Conservation (phyloP, 2,113 vertebrate species). For the Lathamus discolor region DNA sequence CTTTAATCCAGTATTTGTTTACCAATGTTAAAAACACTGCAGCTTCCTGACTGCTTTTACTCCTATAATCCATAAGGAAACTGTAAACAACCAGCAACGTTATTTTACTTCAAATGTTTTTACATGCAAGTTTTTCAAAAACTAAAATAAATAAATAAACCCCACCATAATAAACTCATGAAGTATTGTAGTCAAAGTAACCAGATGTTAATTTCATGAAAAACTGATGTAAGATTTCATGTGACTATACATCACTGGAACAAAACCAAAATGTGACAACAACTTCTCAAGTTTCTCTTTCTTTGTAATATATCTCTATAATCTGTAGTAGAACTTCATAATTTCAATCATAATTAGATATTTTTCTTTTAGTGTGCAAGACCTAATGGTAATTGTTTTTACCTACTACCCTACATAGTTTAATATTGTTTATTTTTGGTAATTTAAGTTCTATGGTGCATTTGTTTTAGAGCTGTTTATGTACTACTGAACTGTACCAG, state of each 20-base stretch:
- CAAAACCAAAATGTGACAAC: conserved; percentile 78
- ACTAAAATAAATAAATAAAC: not conserved
- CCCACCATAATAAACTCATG: not conserved
- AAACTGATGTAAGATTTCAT: conserved; percentile 60
- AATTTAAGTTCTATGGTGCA: conserved; percentile 73
- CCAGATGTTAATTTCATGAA: conserved; percentile 54
- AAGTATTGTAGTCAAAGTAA: conserved; percentile 42
- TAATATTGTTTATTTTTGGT: conserved; percentile 74
- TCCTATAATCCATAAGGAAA: conserved; percentile 40
- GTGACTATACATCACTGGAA: conserved; percentile 74
- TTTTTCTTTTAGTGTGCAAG: conserved; percentile 63
- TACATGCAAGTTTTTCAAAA: conserved; percentile 53
- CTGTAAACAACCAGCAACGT: conserved; percentile 48
- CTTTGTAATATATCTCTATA: conserved; percentile 50
- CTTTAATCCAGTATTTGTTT: conserved; percentile 91
- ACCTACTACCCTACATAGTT: conserved; percentile 41
- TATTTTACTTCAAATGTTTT: conserved; percentile 70
- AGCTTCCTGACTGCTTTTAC: conserved; percentile 72
- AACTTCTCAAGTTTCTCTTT: conserved; percentile 38
- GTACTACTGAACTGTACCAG: conserved; percentile 84
- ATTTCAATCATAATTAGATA: conserved; percentile 60
- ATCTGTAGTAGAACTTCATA: conserved; percentile 50
- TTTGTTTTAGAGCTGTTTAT: conserved; percentile 74
- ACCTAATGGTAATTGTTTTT: conserved; percentile 59
- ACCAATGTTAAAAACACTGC: conserved; percentile 77